Conservation (phyloP, 2,797 vertebrate species). For the Chromis chromis region DNA sequence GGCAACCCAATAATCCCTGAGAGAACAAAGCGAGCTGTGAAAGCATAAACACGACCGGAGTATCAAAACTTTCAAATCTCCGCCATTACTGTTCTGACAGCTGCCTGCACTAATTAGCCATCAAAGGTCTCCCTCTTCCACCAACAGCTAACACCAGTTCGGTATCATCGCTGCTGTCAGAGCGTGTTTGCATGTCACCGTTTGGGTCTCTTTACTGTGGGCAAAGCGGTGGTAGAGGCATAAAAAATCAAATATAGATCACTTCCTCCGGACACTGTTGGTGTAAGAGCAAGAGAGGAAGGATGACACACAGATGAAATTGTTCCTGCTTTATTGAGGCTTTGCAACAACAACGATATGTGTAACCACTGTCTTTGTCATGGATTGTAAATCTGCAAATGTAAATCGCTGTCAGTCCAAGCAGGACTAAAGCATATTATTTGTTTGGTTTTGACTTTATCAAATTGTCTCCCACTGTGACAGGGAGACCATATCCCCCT, state of each 20-base stretch:
- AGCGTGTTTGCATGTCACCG: not conserved
- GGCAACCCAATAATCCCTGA: constrained; percentile 81
- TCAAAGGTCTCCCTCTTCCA: constrained; percentile 71
- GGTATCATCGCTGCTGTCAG: constrained; percentile 53
- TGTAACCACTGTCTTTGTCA: constrained; percentile 39
- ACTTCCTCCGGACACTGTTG: not conserved
- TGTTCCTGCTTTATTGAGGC: constrained; percentile 12
- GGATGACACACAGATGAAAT: constrained; percentile 15
- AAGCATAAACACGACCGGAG: constrained; percentile 82
- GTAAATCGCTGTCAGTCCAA: constrained; percentile 38
- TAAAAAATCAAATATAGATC: constrained; percentile 8
- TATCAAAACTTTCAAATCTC: constrained; percentile 84
- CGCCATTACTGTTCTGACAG: constrained; percentile 86
- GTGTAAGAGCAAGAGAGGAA: not conserved
- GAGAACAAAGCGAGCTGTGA: constrained; percentile 81
- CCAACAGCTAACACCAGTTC: constrained; percentile 73
- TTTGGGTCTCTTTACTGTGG: not conserved
- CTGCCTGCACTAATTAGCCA: constrained; percentile 87
- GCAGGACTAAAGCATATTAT: constrained; percentile 14
- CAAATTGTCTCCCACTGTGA: constrained; percentile 36
- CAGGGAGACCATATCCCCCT: constrained; percentile 43
- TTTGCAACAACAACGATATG: constrained; percentile 15
- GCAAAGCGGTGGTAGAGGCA: constrained; percentile 10
- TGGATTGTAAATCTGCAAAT: constrained; percentile 46
- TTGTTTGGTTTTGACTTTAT: constrained; percentile 54